A percentile compares a stretch with the other conserved stretches of the same genome.
Conservation (phyloP, 64 coral and sea anemone genomes). For the Actinia tenebrosa region DNA sequence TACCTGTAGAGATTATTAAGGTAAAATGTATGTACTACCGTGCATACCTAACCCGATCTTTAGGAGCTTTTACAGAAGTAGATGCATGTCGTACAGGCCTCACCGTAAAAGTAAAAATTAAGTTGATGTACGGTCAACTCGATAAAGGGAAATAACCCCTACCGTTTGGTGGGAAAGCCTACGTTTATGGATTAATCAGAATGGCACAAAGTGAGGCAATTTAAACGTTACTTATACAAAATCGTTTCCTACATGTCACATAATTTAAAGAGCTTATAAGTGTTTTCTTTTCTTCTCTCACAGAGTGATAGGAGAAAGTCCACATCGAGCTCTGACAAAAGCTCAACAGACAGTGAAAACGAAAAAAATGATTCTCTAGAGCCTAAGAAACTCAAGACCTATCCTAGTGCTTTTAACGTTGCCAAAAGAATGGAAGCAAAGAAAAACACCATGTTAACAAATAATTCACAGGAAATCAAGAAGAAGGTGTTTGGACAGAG, state of each 20-base stretch:
- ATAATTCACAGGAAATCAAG: background rate
- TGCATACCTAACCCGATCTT: background rate
- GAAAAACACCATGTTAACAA: background rate
- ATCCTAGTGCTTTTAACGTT: conserved; percentile 19
- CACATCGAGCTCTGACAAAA: background rate
- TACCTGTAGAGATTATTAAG: conserved; percentile 7
- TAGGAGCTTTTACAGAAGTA: background rate
- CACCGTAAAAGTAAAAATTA: too few relatives aligned
- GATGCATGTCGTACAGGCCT: background rate
- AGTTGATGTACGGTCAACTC: too few relatives aligned
- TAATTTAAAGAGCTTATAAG: too few relatives aligned
- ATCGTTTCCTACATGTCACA: too few relatives aligned
- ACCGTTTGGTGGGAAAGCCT: too few relatives aligned
- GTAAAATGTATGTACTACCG: background rate
- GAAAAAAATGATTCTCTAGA: background rate
- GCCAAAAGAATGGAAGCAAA: conserved; percentile 21
- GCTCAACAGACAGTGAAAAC: background rate
- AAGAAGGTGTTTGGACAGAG: conserved; percentile 19
- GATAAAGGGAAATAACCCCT: too few relatives aligned
- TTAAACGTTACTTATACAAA: too few relatives aligned
- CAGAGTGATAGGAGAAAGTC: background rate
- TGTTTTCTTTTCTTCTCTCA: too few relatives aligned
- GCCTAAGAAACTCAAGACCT: background rate
- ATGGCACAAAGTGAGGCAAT: too few relatives aligned
- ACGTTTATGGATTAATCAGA: too few relatives aligned